These are phyloP conservation scores for Anguilla megastoma DNA, from an alignment of 2,797 vertebrate species.

Conservation along the genomic window DNA sequence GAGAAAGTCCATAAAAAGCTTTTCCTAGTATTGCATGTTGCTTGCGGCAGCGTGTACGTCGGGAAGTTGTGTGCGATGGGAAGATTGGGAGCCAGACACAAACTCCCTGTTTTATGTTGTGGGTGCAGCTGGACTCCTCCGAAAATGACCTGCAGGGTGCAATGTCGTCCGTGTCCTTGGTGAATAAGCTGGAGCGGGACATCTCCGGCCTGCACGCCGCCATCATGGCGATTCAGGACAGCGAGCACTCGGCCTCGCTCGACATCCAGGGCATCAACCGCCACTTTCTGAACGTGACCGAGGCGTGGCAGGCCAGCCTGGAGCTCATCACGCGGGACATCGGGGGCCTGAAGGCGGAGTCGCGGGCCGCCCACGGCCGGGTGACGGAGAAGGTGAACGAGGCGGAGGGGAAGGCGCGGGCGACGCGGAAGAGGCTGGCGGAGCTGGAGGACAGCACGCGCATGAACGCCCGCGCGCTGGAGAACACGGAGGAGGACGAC, in stretches of 20 bases:
- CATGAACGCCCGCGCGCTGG: conserved; percentile 82
- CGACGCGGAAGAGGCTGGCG: conserved; percentile 75
- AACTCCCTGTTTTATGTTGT: conserved; percentile 88
- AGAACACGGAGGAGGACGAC: conserved; percentile 86
- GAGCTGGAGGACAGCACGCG: conserved; percentile 87
- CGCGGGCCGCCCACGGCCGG: conserved; percentile 74
- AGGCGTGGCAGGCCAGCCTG: conserved; percentile 77
- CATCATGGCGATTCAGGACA: conserved; percentile 70
- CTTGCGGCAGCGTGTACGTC: neutral
- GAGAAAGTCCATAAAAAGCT: neutral
- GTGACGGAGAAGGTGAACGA: conserved; percentile 81
- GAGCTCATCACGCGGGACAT: conserved; percentile 72
- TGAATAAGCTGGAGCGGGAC: conserved; percentile 77
- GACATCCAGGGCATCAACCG: conserved; percentile 75
- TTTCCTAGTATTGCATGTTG: neutral
- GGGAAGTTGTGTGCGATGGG: neutral
- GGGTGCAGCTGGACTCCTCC: conserved; percentile 88
- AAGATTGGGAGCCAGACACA: conserved; percentile 56
- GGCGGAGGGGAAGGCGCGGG: conserved; percentile 75
- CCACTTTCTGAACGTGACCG: conserved; percentile 79
- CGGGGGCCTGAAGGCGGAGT: conserved; percentile 74
- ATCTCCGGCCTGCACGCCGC: conserved; percentile 72
- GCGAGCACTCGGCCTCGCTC: conserved; percentile 70
- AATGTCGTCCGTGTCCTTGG: conserved; percentile 70
- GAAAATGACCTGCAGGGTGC: conserved; percentile 77